These are phyloP conservation scores for Brachionus paranguensis DNA, from an alignment of 1,140 invertebrate species.

Conservation along the genomic window DNA sequence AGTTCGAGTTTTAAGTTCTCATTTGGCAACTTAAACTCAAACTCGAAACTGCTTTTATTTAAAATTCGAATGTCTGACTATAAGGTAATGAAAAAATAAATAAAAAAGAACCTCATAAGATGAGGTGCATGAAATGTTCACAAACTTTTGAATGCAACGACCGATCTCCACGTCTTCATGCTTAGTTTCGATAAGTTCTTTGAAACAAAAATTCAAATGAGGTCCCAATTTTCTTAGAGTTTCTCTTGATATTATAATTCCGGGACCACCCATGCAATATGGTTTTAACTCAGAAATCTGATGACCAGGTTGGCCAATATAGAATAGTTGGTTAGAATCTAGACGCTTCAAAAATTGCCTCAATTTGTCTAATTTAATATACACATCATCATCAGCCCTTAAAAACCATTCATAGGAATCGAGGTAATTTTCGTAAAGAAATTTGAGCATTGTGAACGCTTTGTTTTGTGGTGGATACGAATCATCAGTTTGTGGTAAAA, in stretches of 20 bases:
- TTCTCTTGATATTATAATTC: slow-evolving; percentile 67
- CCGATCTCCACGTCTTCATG: slow-evolving; percentile 98
- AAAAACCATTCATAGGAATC: slow-evolving; percentile 94
- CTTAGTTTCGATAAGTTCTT: slow-evolving; percentile 77
- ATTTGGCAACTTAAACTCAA: no score
- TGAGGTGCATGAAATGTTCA: slow-evolving; percentile 94
- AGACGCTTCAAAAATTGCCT: slow-evolving; percentile 77
- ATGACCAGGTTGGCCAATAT: slow-evolving; percentile 58
- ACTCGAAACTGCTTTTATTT: background rate
- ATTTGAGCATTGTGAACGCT: slow-evolving; percentile 93
- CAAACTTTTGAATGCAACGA: slow-evolving; percentile 84
- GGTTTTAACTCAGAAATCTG: slow-evolving; percentile 82
- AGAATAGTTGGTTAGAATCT: slow-evolving; percentile 59
- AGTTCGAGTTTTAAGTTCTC: no score
- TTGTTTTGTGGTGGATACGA: slow-evolving; percentile 97
- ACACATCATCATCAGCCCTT: slow-evolving; percentile 93
- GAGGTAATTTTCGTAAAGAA: slow-evolving; percentile 88
- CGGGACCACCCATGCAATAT: slow-evolving; percentile 98
- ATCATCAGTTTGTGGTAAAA: slow-evolving; percentile 76
- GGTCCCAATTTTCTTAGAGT: slow-evolving; percentile 57
- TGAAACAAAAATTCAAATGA: slow-evolving; percentile 68
- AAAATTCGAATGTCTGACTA: background rate
- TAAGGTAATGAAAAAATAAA: background rate
- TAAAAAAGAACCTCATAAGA: slow-evolving; percentile 80
- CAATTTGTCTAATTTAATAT: slow-evolving; percentile 78